Percentiles rank a stretch among this genome's conserved stretches.
Evolutionary conservation across 2,113 vertebrate genomes (phyloP).

Genomic region (Neopipo cinnamomea): DNA sequence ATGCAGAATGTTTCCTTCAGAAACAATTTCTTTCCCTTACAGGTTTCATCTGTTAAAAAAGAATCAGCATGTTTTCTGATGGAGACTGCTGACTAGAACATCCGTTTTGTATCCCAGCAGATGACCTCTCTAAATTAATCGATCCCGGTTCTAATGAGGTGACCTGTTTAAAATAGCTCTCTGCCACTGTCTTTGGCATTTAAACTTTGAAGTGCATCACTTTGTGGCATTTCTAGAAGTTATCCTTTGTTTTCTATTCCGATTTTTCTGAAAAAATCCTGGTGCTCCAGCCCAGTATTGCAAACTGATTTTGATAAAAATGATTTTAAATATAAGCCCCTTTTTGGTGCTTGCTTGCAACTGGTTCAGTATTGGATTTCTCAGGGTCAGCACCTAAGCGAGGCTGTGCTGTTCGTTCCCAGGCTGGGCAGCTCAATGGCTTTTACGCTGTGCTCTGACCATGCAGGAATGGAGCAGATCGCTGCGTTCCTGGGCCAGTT

Average conservation of each 20-base stretch:
- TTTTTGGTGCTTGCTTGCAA: neutral
- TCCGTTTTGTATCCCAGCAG: neutral
- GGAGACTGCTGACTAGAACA: neutral
- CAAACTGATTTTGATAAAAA: neutral
- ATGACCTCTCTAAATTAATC: conserved; percentile 5
- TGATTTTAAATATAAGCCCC: neutral
- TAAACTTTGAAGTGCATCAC: neutral
- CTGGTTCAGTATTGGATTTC: neutral
- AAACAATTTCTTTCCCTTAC: neutral
- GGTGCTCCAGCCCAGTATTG: neutral
- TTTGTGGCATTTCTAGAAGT: neutral
- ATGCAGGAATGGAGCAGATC: neutral
- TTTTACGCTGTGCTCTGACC: neutral
- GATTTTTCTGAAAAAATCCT: neutral
- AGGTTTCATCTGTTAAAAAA: neutral
- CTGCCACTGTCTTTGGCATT: neutral
- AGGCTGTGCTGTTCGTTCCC: neutral
- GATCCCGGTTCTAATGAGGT: neutral
- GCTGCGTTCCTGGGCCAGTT: neutral
- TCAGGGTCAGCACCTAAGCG: neutral
- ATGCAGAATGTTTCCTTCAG: neutral
- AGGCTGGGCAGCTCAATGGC: neutral
- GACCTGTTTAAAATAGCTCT: conserved; percentile 3
- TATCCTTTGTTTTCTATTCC: neutral
- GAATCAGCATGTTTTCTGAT: neutral